Evolutionary conservation across 2,113 vertebrate species (phyloP).

Genomic region (Eulemur rufifrons): DNA sequence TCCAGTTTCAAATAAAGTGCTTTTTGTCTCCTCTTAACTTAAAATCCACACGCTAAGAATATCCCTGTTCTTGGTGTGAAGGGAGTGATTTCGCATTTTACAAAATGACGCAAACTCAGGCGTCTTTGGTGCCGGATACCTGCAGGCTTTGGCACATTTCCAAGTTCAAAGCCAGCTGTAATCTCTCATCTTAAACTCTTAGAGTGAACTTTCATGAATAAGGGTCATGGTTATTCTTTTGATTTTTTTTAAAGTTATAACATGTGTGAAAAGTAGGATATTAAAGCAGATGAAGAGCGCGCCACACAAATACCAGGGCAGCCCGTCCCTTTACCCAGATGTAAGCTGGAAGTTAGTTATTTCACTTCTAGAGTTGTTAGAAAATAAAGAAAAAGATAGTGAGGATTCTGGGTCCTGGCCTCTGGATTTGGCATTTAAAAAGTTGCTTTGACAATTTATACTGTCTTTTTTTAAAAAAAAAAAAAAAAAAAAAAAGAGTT

Average conservation of each 20-base stretch:
- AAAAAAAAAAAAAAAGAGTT: background rate
- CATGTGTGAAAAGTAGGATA: background rate
- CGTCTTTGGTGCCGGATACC: background rate
- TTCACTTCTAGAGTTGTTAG: background rate
- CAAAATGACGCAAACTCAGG: background rate
- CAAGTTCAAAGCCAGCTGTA: background rate
- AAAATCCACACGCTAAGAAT: constrained; percentile 2
- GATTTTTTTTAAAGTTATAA: background rate
- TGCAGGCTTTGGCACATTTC: background rate
- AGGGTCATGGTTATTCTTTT: background rate
- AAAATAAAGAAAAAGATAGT: background rate
- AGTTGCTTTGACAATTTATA: background rate
- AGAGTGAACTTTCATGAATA: background rate
- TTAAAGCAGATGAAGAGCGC: background rate
- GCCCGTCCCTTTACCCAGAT: accelerated
- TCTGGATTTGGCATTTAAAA: background rate
- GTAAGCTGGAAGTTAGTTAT: accelerated
- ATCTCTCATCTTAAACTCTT: background rate
- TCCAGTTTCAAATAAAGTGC: background rate
- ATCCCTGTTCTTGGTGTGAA: background rate
- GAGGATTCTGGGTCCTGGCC: background rate
- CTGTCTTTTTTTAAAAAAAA: too few relatives aligned
- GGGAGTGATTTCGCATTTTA: background rate
- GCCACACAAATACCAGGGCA: accelerated
- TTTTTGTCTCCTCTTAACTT: background rate